Conservation (phyloP, 1,140 invertebrate genomes). For the Rhyzopertha dominica region DNA sequence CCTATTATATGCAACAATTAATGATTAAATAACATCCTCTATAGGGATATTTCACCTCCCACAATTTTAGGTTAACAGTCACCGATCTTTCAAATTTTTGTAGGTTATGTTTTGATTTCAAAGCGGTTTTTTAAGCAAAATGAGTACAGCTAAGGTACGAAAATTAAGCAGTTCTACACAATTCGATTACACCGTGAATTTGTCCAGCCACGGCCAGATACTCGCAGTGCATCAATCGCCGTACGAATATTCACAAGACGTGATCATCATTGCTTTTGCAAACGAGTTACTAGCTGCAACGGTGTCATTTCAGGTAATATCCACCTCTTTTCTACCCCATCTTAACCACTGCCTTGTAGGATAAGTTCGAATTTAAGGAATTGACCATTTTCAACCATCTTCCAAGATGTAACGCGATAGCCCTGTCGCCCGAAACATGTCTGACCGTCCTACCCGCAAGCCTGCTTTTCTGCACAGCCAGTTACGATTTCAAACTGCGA, state of each 20-base stretch:
- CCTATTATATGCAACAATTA: too few species aligned
- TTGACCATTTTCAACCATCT: slow-evolving; percentile 49
- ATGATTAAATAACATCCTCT: too few species aligned
- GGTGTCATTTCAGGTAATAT: slow-evolving; percentile 17
- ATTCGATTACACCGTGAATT: too few species aligned
- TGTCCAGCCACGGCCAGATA: slow-evolving; percentile 37
- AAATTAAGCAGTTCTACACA: too few species aligned
- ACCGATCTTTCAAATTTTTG: too few species aligned
- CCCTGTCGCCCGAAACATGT: slow-evolving; percentile 60
- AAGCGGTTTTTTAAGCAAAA: too few species aligned
- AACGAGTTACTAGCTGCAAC: slow-evolving; percentile 34
- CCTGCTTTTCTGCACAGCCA: slow-evolving; percentile 54
- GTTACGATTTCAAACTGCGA: slow-evolving; percentile 53
- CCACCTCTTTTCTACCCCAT: slow-evolving; percentile 5
- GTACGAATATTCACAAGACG: slow-evolving; percentile 42
- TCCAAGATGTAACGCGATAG: slow-evolving; percentile 50
- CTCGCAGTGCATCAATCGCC: slow-evolving; percentile 36
- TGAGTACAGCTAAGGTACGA: too few species aligned
- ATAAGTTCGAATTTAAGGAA: slow-evolving; percentile 29
- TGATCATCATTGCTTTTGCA: slow-evolving; percentile 38
- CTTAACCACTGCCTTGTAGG: slow-evolving; percentile 27
- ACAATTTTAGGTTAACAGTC: too few species aligned
- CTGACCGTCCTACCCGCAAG: slow-evolving; percentile 55
- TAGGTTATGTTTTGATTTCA: too few species aligned
- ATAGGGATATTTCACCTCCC: too few species aligned